Base-by-base conservation (phyloP, 2,888 invertebrate species). In the Neuroscelio doddi region DNA sequence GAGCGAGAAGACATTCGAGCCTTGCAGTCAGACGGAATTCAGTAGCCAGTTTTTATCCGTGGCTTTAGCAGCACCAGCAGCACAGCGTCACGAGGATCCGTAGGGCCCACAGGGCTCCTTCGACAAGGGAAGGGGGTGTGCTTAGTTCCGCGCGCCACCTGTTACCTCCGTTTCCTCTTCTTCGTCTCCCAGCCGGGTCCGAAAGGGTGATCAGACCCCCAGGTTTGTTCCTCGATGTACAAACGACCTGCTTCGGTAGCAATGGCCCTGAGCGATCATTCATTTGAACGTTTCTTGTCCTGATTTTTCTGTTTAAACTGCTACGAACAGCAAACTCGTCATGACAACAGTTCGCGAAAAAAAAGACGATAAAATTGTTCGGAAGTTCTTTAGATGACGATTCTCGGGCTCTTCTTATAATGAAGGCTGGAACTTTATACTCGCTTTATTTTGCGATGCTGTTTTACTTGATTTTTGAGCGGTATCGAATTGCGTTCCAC, bases 121-220 rank as follows among this genome's bases (percentile, higher is more conserved):
- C 55, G 51, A 56, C 39, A 52, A 74, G 68, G 50, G 70, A 70
- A 75, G 74, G 75, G 74, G 75, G 74, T 70, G 70, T 79, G 77
- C 78, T 80, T 77, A 77, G 78, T 77, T 79, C 77, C 80, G 80
- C 77, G 78, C 77, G 75, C 80, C 81, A 81, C 79, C 81, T 81
- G 79, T 80, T 80, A 78, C 74, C 76, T 76, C 72, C 72, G n/a
- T n/a, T n/a, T n/a, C 66, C 69, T 64, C 64, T 64, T 71, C 66
- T 69, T 66, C 72, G 64, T 69, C 53, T 55, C 34, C 42, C 41
- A 36, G 36, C 47, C 58, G 61, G 61, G 58, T 64, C 53, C 55
- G 34, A 59, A 65, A 69, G 71, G 64, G 69, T 71, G 71, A 72
- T 70, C 67, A 53, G 63, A 66, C 55, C 66, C 69, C 51, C 65